Base-by-base conservation (phyloP, 1,140 invertebrate genomes). In the Sesamia nonagrioides region DNA sequence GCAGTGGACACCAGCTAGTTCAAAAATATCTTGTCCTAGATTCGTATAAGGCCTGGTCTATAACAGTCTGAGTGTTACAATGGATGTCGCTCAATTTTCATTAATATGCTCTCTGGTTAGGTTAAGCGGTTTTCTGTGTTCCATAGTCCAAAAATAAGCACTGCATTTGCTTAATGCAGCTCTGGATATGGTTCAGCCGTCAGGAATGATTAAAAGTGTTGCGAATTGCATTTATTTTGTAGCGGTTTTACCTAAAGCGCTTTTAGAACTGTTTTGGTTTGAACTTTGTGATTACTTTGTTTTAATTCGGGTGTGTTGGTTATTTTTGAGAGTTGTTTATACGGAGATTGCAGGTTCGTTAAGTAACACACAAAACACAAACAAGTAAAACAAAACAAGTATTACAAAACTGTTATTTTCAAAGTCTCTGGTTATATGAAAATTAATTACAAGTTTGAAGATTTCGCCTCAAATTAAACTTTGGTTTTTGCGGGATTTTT, bases 61-160 rank as follows among this genome's bases (percentile, higher is more conserved):
- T 90, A 91, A 86, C 86, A 86, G 84, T 83, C 80, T 42, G 74
- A 78, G 68, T 69, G 86, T 86, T 86, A 88, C 90, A 92, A 82
- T 80, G 84, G 84, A 88, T 88, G 91, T 89, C 92, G 85, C 88
- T 94, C 91, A 94, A 94, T 94, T 94, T 92, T 92, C 92, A 94
- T 93, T 94, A 94, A 91, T 92, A 90, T 89, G 87, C 87, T 89
- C 88, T 81, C 87, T 71, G 90, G 90, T 90, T 66, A 18, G 61
- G 35, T 66, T 94, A 92, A 94, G 91, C 91, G 92, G 86, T 92
- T 94, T 94, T 92, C 92, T 88, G 89, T 94, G 92, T 94, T 91
- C 83, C 84, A 79, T 68, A 73, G 79, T 79, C 87, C 86, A 74
- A 86, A 90, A 91, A 93, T 93, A 92, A 79, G 45, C 71, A 72